Evolutionary conservation across 2,888 invertebrate species (phyloP).

Genomic region (Cephus pulcher): DNA sequence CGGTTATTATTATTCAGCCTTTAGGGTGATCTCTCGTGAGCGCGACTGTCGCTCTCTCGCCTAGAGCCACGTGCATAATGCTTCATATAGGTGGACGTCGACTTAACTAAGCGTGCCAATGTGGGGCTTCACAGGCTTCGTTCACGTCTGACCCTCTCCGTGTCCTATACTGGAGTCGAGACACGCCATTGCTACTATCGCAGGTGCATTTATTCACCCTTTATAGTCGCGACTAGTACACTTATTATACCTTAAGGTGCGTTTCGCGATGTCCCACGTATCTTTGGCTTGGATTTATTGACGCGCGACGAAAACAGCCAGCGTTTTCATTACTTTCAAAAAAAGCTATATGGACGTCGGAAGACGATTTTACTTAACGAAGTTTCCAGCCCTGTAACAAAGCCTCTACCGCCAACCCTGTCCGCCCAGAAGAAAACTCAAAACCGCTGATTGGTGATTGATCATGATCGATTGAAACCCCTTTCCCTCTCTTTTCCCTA

Average conservation of each 20-base stretch:
- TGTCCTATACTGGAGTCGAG: neutral
- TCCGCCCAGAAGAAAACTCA: neutral
- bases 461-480: neutral
- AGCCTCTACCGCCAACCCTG: neutral
- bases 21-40: neutral
- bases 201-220: slow-evolving; percentile 5
- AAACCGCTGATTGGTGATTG: neutral
- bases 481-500: neutral
- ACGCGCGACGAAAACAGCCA: neutral
- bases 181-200: slow-evolving; percentile 1
- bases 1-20: neutral
- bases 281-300: neutral
- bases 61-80: slow-evolving; percentile 16
- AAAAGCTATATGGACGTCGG: neutral
- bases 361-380: neutral
- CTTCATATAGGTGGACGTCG: slow-evolving; percentile 60
- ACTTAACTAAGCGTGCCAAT: slow-evolving; percentile 56
- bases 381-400: neutral
- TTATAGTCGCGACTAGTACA: neutral
- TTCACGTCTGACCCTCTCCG: slow-evolving; percentile 52
- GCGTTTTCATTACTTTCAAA: neutral
- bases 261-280: neutral
- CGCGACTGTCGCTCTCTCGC: neutral
- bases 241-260: neutral
- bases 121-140: slow-evolving; percentile 61